Percentiles rank a stretch among this genome's conserved stretches.
These are phyloP conservation scores for Peromyscus leucopus DNA, from an alignment of 2,113 vertebrate species.

Conservation along the genomic window DNA sequence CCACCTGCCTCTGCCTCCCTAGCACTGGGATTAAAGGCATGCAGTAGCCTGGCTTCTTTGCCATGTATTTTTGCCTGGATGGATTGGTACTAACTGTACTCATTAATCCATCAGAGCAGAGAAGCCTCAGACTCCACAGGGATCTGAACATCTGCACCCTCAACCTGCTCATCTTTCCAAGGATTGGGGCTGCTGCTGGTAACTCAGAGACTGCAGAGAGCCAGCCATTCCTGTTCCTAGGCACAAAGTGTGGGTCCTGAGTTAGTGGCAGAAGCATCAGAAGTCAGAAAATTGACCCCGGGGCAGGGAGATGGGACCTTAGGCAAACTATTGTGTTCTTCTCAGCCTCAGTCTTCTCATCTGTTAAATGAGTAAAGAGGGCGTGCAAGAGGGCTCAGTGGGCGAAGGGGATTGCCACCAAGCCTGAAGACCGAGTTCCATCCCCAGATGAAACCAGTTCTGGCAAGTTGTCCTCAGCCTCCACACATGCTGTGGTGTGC, in stretches of 20 bases:
- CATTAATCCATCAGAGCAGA: not conserved
- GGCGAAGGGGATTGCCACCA: not conserved
- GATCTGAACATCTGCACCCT: not conserved
- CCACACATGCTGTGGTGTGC: not conserved
- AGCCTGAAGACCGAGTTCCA: too few relatives aligned
- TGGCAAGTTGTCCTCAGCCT: not conserved
- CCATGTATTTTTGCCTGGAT: not conserved
- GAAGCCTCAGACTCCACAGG: not conserved
- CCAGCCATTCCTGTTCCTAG: conserved; percentile 24
- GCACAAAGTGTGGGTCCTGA: not conserved
- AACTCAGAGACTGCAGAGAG: not conserved
- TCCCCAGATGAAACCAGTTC: not conserved
- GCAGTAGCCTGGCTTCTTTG: not conserved
- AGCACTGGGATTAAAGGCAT: not conserved
- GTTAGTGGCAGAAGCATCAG: not conserved
- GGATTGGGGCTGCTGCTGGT: not conserved
- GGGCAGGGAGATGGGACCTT: not conserved
- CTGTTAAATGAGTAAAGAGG: conserved; percentile 29
- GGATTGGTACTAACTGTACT: not conserved
- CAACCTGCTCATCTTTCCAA: not conserved
- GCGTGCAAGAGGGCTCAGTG: too few relatives aligned
- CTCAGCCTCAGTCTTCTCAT: conserved; percentile 1
- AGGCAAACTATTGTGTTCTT: not conserved
- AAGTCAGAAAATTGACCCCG: not conserved
- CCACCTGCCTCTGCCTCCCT: not conserved